phyloP scores from a whole-genome alignment of 1,140 invertebrate genomes.

The Asbolus verrucosus region DNA sequence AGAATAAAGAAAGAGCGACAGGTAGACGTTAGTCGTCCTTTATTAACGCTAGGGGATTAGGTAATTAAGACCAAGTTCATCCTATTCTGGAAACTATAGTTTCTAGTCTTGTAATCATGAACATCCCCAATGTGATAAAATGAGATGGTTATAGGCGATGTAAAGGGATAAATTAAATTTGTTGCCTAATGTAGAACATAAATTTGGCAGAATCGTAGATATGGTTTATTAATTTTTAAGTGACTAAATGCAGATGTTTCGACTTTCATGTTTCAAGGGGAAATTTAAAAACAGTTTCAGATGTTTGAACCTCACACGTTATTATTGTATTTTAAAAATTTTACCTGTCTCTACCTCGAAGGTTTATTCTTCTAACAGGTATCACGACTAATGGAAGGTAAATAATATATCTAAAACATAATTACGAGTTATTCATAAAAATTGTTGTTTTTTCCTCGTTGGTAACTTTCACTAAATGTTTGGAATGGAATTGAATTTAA shows the following conservation, averaged over 20 bases:
- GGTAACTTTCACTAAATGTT: conserved; percentile 10
- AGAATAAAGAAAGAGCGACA: conserved; percentile 1
- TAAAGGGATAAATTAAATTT: conserved; percentile 37
- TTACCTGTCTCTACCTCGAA: background rate
- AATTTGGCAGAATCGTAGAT: background rate
- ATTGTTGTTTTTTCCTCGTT: background rate
- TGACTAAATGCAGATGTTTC: background rate
- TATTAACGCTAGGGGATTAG: conserved; percentile 24
- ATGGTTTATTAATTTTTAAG: conserved; percentile 5
- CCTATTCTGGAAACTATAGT: conserved; percentile 32
- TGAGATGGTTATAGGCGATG: conserved; percentile 31
- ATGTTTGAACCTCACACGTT: background rate
- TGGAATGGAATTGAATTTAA: background rate
- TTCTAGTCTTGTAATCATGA: conserved; percentile 39
- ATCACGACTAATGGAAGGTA: conserved; percentile 2
- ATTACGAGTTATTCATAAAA: conserved; percentile 1
- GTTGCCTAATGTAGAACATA: background rate
- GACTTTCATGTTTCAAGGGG: background rate
- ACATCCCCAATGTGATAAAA: conserved; percentile 29
- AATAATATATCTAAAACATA: conserved; percentile 9
- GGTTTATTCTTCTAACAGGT: too few species aligned
- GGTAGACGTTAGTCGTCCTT: conserved; percentile 30
- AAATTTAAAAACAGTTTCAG: too few species aligned
- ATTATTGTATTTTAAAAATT: conserved; percentile 1
- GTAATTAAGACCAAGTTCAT: conserved; percentile 39